Conservation (phyloP, 2,113 vertebrate species). For the Arizona elegans region DNA sequence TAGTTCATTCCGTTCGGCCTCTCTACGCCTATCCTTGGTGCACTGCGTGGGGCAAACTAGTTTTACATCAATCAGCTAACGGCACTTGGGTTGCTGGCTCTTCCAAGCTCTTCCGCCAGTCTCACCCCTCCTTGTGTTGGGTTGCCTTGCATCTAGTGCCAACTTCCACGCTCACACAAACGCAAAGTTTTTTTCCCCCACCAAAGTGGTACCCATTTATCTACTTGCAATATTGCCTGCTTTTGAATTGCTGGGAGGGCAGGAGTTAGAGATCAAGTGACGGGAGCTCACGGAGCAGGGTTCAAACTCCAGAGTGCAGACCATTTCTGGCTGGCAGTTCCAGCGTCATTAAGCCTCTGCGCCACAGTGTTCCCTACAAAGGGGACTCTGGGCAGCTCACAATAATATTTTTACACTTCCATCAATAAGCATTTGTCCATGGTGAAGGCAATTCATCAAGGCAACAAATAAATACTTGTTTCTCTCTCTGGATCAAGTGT, state of each 20-base stretch:
- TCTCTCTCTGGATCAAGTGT: conserved; percentile 51
- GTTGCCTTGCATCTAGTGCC: not conserved
- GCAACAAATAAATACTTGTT: conserved; percentile 53
- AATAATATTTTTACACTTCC: conserved; percentile 31
- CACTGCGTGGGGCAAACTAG: not conserved
- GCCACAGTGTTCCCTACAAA: not conserved
- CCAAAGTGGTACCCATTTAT: not conserved
- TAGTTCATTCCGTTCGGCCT: not conserved
- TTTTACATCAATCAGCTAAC: not conserved
- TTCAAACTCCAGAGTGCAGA: not conserved
- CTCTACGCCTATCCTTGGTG: not conserved
- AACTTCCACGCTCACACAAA: not conserved
- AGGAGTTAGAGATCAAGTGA: not conserved
- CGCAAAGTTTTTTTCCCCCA: not conserved
- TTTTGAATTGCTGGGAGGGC: not conserved
- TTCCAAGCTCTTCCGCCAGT: not conserved
- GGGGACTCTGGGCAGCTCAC: not conserved
- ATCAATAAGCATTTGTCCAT: conserved; percentile 42
- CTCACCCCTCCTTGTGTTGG: not conserved
- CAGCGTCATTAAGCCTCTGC: not conserved
- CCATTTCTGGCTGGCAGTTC: not conserved
- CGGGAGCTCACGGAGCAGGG: not conserved
- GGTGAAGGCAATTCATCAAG: conserved; percentile 51
- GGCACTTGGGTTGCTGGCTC: not conserved
- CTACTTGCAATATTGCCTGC: not conserved